phyloP scores from a whole-genome alignment of 2,888 invertebrate genomes.

The Aelia acuminata region DNA sequence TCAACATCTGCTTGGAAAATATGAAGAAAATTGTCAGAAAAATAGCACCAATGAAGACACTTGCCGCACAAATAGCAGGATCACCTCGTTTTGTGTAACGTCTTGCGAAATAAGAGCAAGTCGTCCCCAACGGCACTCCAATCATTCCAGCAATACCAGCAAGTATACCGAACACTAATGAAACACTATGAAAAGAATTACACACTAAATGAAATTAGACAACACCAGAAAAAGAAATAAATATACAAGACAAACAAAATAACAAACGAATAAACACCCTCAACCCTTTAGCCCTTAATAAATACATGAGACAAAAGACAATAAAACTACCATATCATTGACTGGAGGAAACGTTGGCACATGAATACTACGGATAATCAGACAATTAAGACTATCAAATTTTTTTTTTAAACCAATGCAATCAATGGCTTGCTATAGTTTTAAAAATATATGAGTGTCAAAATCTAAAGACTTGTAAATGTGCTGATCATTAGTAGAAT shows the following conservation, averaged over 20 bases:
- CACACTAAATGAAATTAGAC: not conserved
- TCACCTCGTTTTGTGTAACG: conserved; percentile 79
- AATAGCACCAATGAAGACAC: conserved; percentile 71
- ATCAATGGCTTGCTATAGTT: no score
- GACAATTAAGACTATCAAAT: not conserved
- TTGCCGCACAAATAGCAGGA: conserved; percentile 91
- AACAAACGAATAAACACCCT: not conserved
- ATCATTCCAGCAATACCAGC: conserved; percentile 93
- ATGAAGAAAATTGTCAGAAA: conserved; percentile 43
- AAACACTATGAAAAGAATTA: conserved; percentile 75
- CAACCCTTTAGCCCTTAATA: not conserved
- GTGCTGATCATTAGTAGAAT: no score
- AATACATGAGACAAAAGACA: not conserved
- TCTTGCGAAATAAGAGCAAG: conserved; percentile 81
- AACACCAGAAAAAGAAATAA: not conserved
- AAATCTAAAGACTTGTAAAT: no score
- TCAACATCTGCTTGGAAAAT: conserved; percentile 63
- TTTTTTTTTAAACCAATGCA: not conserved
- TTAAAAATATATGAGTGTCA: no score
- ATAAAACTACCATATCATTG: not conserved
- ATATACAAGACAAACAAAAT: not conserved
- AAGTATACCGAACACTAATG: conserved; percentile 92
- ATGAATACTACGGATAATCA: not conserved
- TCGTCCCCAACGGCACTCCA: conserved; percentile 92
- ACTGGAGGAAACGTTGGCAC: not conserved